Base-by-base conservation (phyloP, 2,888 invertebrate species). In the Chrysina gloriosa region DNA sequence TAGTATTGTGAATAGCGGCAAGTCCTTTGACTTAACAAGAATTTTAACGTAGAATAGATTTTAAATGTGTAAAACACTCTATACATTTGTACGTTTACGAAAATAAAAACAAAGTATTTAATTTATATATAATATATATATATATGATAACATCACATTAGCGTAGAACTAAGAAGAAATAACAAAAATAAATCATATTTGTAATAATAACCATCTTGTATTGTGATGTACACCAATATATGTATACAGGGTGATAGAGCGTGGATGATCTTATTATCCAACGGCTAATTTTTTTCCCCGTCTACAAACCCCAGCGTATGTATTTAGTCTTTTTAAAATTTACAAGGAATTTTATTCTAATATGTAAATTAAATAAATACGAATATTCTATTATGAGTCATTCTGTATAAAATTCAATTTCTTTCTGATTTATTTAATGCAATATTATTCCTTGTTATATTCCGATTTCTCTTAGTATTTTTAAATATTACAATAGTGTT, bases 1-100 rank as follows among this genome's bases (percentile, higher is more conserved):
- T 83, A 83, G 82, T 83, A 82, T 80, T 82, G 83, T 83, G 83
- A 82, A 79, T 83, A 83, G 84, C 82, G 83, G 83, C 84, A 81
- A 80, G 77, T 76, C 75, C 74, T 75, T 74, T 73, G 75, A 77
- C 56, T 78, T 80, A 79, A 78, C 75, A 74, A 73, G 75, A 78
- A 76, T 78, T 77, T 76, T 77, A 76, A 74, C 75, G 74, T 77
- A 80, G 77, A 72, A 74, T 78, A 76, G 73, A 74, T 77, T 77
- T 76, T 78, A 73, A 77, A 78, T 75, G 79, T 80, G 80, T 80
- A 75, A 76, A 79, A 80, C 79, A 80, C 78, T 73, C 69, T 72
- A 72, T 50, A 70, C 71, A 71, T 73, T 71, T 71, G 73, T 76
- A 74, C 71, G 75, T 74, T 74, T 74, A 76, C 75, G 74, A 73